A percentile compares a stretch with the other conserved stretches of the same genome.
phyloP scores from a whole-genome alignment of 2,113 vertebrate genomes.

The Macquaria australasica region DNA sequence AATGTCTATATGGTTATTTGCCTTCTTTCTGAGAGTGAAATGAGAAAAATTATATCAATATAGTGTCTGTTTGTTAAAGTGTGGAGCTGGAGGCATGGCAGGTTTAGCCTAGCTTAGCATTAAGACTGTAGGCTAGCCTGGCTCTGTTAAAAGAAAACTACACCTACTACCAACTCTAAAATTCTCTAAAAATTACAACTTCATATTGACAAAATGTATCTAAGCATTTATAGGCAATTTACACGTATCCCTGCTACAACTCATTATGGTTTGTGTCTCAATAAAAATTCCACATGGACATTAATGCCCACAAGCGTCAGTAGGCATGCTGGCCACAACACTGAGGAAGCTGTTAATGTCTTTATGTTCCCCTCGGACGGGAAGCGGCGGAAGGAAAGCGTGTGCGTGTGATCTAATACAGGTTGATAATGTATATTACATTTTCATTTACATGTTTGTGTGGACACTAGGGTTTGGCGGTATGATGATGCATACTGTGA shows the following conservation, averaged over 20 bases:
- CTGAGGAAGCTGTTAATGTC: slow-evolving; percentile 62
- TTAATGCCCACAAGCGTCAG: background rate
- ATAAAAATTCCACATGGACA: background rate
- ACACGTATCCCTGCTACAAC: background rate
- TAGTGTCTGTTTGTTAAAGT: background rate
- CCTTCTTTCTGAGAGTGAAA: background rate
- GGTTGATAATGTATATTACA: background rate
- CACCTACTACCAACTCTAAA: no score
- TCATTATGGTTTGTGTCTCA: background rate
- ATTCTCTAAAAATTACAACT: background rate
- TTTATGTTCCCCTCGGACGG: slow-evolving; percentile 20
- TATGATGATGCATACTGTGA: background rate
- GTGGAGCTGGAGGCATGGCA: background rate
- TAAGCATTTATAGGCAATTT: background rate
- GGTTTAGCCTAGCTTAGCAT: background rate
- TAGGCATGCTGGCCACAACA: background rate
- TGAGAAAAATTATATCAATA: background rate
- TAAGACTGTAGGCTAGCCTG: background rate
- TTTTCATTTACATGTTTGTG: background rate
- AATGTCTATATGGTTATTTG: background rate
- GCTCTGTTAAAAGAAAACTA: no score
- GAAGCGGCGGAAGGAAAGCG: slow-evolving; percentile 34
- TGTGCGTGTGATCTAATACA: background rate
- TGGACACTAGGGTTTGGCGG: no score
- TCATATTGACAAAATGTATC: background rate